Percentiles rank a stretch among this genome's conserved stretches.
Conservation (phyloP, 2,113 vertebrate species). For the Ptyas mucosa region DNA sequence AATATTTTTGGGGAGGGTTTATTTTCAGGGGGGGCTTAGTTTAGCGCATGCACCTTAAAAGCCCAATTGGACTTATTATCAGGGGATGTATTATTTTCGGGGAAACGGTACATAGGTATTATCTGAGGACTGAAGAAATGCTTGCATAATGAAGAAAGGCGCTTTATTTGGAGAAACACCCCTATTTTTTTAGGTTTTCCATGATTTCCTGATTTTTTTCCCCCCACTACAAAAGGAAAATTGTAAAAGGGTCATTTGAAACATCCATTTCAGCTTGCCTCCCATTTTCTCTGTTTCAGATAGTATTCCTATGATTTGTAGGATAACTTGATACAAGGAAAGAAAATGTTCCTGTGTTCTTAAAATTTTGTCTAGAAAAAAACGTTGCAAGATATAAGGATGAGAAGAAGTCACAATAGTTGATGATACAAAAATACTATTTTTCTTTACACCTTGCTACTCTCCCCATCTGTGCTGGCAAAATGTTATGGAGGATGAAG, state of each 20-base stretch:
- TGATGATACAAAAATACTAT: background rate
- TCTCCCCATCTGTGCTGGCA: background rate
- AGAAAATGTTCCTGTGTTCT: background rate
- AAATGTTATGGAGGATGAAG: background rate
- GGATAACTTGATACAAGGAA: background rate
- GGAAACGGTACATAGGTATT: too few relatives aligned
- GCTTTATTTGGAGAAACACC: background rate
- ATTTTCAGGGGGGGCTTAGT: too few relatives aligned
- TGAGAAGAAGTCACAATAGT: background rate
- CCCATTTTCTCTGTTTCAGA: background rate
- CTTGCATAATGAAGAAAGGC: background rate
- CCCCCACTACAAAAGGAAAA: background rate
- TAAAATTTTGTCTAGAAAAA: background rate
- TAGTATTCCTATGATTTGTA: background rate
- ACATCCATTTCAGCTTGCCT: background rate
- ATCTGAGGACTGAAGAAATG: too few relatives aligned
- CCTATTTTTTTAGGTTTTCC: background rate
- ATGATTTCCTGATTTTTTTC: background rate
- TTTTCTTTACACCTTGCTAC: background rate
- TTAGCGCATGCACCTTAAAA: too few relatives aligned
- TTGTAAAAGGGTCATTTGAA: background rate
- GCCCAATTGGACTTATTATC: too few relatives aligned
- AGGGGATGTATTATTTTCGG: too few relatives aligned
- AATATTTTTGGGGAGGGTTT: too few relatives aligned
- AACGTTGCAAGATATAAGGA: background rate